These are phyloP conservation scores for Taenioides sp. DNA, from an alignment of 2,797 vertebrate genomes.

Conservation along the genomic window DNA sequence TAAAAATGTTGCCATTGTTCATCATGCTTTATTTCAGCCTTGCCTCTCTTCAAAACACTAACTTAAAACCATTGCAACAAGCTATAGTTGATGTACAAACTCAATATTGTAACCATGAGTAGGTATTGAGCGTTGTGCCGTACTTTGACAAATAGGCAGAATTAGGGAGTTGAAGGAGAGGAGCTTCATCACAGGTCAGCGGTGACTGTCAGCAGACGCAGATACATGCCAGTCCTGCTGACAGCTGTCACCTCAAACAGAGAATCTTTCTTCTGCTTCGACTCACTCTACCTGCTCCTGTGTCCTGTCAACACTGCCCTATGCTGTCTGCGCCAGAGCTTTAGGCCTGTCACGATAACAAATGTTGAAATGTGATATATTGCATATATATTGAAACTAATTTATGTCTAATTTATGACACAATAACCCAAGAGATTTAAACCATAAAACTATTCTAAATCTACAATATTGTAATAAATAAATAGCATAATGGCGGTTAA, in stretches of 20 bases:
- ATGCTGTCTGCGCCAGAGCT: neutral
- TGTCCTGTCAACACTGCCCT: conserved; percentile 5
- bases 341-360: too few species aligned
- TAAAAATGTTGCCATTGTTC: too few species aligned
- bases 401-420: too few species aligned
- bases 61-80: neutral
- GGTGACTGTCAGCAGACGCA: conserved; percentile 9
- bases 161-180: conserved; percentile 1
- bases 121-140: neutral
- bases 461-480: too few species aligned
- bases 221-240: conserved; percentile 22
- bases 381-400: too few species aligned
- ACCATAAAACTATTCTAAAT: too few species aligned
- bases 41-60: neutral
- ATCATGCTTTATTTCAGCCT: too few species aligned
- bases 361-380: too few species aligned
- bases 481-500: too few species aligned
- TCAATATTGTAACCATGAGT: neutral
- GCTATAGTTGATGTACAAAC: too few species aligned
- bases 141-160: neutral
- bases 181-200: neutral
- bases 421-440: too few species aligned
- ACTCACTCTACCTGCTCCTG: conserved; percentile 5
- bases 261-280: conserved; percentile 7
- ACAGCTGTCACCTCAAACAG: conserved; percentile 15